Conservation (phyloP, 2,797 vertebrate species). For the Gambusia yucatana region DNA sequence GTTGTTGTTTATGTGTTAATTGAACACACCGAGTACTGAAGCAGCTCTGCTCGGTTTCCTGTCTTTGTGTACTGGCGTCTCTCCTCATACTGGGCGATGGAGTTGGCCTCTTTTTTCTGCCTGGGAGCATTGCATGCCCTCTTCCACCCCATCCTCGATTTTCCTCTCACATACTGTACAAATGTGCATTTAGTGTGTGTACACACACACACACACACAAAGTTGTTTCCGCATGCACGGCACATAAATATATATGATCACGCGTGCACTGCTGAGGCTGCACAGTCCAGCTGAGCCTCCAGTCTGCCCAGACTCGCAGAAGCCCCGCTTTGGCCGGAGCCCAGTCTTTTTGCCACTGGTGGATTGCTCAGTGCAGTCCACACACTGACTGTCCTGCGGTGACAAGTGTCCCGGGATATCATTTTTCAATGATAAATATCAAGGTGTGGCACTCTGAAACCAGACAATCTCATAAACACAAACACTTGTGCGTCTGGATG, state of each 20-base stretch:
- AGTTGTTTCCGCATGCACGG: conserved; percentile 58
- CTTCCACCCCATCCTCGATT: conserved; percentile 72
- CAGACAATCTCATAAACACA: conserved; percentile 21
- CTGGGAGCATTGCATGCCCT: conserved; percentile 77
- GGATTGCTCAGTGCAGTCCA: conserved; percentile 37
- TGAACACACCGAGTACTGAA: conserved; percentile 30
- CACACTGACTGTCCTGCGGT: conserved; percentile 34
- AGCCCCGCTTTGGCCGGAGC: conserved; percentile 30
- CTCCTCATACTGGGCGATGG: conserved; percentile 62
- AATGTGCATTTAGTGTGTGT: conserved; percentile 8
- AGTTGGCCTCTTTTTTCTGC: conserved; percentile 79
- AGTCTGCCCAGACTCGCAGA: conserved; percentile 38
- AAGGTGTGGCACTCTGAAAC: conserved; percentile 17
- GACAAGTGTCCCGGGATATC: conserved; percentile 48
- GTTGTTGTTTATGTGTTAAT: conserved; percentile 17
- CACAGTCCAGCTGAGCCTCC: conserved; percentile 73
- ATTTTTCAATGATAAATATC: conserved; percentile 27
- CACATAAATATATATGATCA: conserved; percentile 56
- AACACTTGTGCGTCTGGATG: conserved; percentile 20
- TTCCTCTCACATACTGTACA: conserved; percentile 56
- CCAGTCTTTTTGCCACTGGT: conserved; percentile 34
- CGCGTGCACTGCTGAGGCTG: conserved; percentile 42
- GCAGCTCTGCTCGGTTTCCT: conserved; percentile 25
- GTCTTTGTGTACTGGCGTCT: conserved; percentile 36
- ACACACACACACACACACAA: conserved; percentile 15